Evolutionary conservation across 2,113 vertebrate species (phyloP).

Genomic region (Loxodonta africana): DNA sequence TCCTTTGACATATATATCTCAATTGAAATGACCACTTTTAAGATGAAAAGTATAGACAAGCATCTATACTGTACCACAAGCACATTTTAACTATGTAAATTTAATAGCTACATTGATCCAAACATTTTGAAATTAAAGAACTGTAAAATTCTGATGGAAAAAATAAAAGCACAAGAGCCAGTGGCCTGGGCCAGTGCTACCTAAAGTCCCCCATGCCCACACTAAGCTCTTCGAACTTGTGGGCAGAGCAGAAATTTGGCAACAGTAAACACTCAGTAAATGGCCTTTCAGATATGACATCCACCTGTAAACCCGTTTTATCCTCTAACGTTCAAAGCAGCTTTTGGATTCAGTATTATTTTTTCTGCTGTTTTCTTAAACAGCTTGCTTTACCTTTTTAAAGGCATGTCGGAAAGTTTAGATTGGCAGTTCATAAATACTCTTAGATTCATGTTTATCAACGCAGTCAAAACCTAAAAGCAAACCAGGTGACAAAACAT

Average conservation of each 20-base stretch:
- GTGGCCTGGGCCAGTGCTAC: not conserved
- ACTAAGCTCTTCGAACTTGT: not conserved
- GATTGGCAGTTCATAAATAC: constrained; percentile 99
- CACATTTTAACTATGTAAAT: not conserved
- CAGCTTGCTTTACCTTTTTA: constrained; percentile 95
- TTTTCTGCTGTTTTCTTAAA: constrained; percentile 33
- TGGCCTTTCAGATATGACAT: not conserved
- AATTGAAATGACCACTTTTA: not conserved
- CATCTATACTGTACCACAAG: not conserved
- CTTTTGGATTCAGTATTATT: not conserved
- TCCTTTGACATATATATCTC: not conserved
- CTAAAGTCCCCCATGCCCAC: not conserved
- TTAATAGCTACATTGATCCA: not conserved
- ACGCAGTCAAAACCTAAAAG: constrained; percentile 92
- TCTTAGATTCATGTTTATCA: constrained; percentile 96
- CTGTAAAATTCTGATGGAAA: not conserved
- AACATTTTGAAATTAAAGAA: not conserved
- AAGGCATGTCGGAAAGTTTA: constrained; percentile 98
- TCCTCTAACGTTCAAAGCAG: not conserved
- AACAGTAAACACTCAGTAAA: constrained; percentile 30
- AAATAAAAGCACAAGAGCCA: not conserved
- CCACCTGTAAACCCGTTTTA: not conserved
- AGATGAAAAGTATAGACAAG: not conserved
- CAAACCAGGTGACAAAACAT: constrained; percentile 71
- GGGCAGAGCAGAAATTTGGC: not conserved